These are phyloP conservation scores for Leptinotarsa tumamoca DNA, from an alignment of 2,888 invertebrate species.

Conservation along the genomic window DNA sequence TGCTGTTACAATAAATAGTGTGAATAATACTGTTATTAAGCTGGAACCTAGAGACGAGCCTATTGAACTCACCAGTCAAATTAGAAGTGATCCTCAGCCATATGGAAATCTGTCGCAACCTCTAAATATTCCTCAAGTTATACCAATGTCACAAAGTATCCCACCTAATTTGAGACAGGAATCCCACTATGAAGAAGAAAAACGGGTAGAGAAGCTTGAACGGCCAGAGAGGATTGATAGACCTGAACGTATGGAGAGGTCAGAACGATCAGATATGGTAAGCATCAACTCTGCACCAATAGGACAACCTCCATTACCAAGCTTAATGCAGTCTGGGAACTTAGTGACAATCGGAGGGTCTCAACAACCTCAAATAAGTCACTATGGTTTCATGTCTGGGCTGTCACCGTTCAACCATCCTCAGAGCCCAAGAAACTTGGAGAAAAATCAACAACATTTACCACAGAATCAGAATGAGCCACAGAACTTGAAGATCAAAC, in stretches of 20 bases:
- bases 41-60: constrained; percentile 65
- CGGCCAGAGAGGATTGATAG: constrained; percentile 58
- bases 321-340: constrained; percentile 72
- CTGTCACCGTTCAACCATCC: constrained; percentile 55
- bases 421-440: constrained; percentile 57
- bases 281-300: constrained; percentile 57
- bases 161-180: constrained; percentile 47
- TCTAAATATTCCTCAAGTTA: constrained; percentile 63
- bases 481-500: constrained; percentile 80
- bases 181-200: constrained; percentile 56
- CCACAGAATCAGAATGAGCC: constrained; percentile 70
- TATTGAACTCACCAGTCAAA: constrained; percentile 63
- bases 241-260: constrained; percentile 57
- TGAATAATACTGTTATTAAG: constrained; percentile 58
- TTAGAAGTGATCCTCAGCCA: constrained; percentile 47
- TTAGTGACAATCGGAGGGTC: constrained; percentile 70
- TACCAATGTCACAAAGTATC: constrained; percentile 57
- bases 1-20: constrained; percentile 45
- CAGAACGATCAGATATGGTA: constrained; percentile 62
- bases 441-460: constrained; percentile 50
- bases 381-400: constrained; percentile 74
- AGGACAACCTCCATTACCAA: constrained; percentile 71
- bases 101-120: constrained; percentile 53
- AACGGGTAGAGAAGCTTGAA: constrained; percentile 57
- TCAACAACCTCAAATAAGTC: constrained; percentile 67